phyloP scores from a whole-genome alignment of 2,888 invertebrate species.

The Drosophila mercatorum region DNA sequence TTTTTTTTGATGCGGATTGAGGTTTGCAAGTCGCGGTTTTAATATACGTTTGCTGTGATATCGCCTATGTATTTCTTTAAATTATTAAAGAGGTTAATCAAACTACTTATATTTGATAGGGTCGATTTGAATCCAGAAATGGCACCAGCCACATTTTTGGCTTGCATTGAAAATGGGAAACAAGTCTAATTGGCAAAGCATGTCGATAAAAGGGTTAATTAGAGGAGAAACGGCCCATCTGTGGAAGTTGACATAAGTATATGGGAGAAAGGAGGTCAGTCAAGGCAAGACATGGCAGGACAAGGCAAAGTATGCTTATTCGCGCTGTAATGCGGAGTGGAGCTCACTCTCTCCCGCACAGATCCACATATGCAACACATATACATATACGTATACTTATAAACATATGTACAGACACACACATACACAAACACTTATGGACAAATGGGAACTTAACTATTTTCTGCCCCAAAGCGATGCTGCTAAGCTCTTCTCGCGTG shows the following conservation, averaged over 20 bases:
- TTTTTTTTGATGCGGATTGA: background rate
- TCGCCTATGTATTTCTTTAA: background rate
- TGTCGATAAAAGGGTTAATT: conserved; percentile 74
- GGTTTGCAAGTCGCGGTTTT: background rate
- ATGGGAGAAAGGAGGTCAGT: conserved; percentile 39
- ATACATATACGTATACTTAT: background rate
- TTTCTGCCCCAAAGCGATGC: conserved; percentile 64
- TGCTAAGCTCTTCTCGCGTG: conserved; percentile 39
- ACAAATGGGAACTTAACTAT: conserved; percentile 58
- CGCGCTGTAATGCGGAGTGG: conserved; percentile 53
- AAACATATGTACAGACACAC: background rate
- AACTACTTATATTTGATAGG: background rate
- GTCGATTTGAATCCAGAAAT: background rate
- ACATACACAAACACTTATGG: conserved; percentile 7
- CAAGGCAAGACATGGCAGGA: conserved; percentile 29
- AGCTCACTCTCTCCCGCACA: conserved; percentile 16
- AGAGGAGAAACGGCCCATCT: conserved; percentile 49
- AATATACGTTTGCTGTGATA: conserved; percentile 8
- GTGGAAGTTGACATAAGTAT: conserved; percentile 21
- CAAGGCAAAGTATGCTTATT: conserved; percentile 58
- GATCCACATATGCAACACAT: background rate
- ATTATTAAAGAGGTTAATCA: conserved; percentile 5
- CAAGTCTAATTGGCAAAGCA: conserved; percentile 23
- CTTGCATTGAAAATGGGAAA: background rate
- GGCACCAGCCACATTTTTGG: background rate